These are phyloP conservation scores for Eurois occulta DNA, from an alignment of 2,888 invertebrate genomes.

Conservation along the genomic window DNA sequence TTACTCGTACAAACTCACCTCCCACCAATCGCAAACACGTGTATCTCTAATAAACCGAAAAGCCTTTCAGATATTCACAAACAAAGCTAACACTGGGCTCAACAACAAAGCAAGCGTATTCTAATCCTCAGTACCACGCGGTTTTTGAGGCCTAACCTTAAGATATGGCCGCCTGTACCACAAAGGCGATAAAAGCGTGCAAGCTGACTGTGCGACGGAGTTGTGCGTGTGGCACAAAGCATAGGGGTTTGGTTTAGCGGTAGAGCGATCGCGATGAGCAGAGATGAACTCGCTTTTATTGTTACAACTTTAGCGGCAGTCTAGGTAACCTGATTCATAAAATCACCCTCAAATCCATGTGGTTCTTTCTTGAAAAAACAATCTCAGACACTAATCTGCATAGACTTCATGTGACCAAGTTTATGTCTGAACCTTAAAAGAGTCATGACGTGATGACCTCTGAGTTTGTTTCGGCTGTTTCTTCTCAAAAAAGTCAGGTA, in stretches of 20 bases:
- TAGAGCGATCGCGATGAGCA: neutral
- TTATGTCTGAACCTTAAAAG: no score
- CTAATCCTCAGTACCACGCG: slow-evolving; percentile 45
- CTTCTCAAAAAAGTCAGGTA: no score
- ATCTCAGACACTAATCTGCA: no score
- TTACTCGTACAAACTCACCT: neutral
- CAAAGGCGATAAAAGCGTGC: slow-evolving; percentile 70
- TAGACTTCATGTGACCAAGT: no score
- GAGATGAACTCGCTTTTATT: neutral
- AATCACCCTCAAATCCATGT: no score
- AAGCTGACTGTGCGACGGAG: slow-evolving; percentile 64
- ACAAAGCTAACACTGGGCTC: neutral
- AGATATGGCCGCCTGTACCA: slow-evolving; percentile 64
- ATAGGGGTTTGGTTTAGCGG: neutral
- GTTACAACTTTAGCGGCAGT: neutral
- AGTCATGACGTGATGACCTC: no score
- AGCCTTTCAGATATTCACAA: neutral
- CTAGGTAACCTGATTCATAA: neutral
- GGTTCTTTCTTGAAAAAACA: no score
- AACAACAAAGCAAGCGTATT: neutral
- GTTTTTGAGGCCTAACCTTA: slow-evolving; percentile 50
- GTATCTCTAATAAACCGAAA: neutral
- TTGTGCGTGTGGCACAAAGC: slow-evolving; percentile 51
- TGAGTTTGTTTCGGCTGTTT: no score
- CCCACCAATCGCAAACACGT: neutral